Base-by-base conservation (phyloP, 2,888 invertebrate species). In the Metalampra italica region DNA sequence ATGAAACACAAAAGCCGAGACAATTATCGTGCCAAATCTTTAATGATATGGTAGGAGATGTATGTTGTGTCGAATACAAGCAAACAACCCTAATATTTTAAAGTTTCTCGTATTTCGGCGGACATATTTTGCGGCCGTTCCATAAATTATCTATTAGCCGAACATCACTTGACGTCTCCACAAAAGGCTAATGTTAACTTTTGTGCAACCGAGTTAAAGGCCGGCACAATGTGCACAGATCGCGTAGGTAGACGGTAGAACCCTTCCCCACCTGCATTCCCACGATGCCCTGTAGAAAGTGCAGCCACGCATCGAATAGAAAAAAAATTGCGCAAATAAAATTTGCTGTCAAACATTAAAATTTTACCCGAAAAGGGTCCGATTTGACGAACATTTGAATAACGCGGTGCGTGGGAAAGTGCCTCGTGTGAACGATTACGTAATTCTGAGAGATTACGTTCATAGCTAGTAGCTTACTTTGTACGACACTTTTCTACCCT, bases 241-340 rank as follows among this genome's bases (percentile, higher is more conserved):
- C 62, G 60, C 54, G 62, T 50, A 56, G 64, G 60, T 68, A 45
- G 45, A 66, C 65, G 68, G 71, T 65, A 71, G 76, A 86, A 85
- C 88, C 87, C 87, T 86, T 87, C 84, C 78, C 68, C 88, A 88
- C 88, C 85, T 89, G 88, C 88, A 78, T 88, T 87, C 89, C 88
- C 88, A 88, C 89, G 88, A 75, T 78, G 61, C 56, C 50, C 58
- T 53, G 64, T 82, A 86, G 88, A 88, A 88, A 88, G 89, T 86
- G 69, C 70, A 72, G 66, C 71, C 64, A 70, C 67, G 68, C 62
- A 71, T 68, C 47, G 57, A 49, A 55, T 55, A 53, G 60, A 79
- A 80, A 82, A 53, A 83, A 78, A 46, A 69, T 79, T 87, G 87
- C 82, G 86, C 86, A 88, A 89, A 83, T 74, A 79, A 73, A 76